Conservation (phyloP, 2,888 invertebrate species). For the Acanthacorydalis orientalis region DNA sequence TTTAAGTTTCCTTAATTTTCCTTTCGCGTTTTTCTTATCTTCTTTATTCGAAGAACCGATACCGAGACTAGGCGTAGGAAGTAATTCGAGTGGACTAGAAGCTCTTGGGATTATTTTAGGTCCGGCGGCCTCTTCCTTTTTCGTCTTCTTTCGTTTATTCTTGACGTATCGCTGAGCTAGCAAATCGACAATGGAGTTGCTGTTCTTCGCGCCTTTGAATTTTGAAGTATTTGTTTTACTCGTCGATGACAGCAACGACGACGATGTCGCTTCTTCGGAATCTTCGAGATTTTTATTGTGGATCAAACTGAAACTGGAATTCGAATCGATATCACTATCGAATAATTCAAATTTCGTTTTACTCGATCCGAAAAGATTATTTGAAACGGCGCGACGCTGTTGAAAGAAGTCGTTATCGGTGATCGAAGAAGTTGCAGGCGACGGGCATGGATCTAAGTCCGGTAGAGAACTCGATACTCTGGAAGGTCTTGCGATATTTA, state of each 20-base stretch:
- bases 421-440: conserved; percentile 45
- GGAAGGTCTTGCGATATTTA: conserved; percentile 60
- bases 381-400: neutral
- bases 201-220: conserved; percentile 25
- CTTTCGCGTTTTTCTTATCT: conserved; percentile 3
- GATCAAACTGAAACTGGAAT: conserved; percentile 39
- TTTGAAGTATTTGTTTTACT: conserved; percentile 22
- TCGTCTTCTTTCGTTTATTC: conserved; percentile 35
- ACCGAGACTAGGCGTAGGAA: conserved; percentile 46
- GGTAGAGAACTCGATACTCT: conserved; percentile 59
- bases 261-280: conserved; percentile 47
- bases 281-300: conserved; percentile 37
- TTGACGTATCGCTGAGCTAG: conserved; percentile 47
- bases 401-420: conserved; percentile 25
- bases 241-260: conserved; percentile 45
- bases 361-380: neutral
- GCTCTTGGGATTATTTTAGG: conserved; percentile 40
- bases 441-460: conserved; percentile 57
- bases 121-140: conserved; percentile 34
- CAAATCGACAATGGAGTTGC: conserved; percentile 45
- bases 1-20: conserved; percentile 15
- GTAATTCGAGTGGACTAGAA: conserved; percentile 34
- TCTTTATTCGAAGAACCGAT: conserved; percentile 12
- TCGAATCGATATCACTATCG: conserved; percentile 51
- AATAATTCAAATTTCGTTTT: conserved; percentile 29